Conservation (phyloP, 2,797 vertebrate species). For the Botia kubotai region DNA sequence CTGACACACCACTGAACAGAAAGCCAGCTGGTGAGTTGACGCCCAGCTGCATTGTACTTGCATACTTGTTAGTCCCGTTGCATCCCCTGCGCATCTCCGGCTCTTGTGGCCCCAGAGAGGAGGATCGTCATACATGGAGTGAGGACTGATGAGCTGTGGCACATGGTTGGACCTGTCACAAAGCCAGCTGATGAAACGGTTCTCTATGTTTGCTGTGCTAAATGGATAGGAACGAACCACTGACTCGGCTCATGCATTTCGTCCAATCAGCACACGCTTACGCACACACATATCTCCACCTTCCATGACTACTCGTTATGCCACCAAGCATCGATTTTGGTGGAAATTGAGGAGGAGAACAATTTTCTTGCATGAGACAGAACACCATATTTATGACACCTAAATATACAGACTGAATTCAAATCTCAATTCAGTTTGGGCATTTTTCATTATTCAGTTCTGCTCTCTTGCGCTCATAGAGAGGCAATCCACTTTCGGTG, state of each 20-base stretch:
- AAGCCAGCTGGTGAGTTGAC: constrained; percentile 31
- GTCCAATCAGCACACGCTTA: background rate
- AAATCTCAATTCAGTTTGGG: constrained; percentile 20
- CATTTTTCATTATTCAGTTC: constrained; percentile 28
- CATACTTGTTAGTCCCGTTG: constrained; percentile 49
- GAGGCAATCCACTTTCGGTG: constrained; percentile 42
- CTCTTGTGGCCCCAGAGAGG: constrained; percentile 28
- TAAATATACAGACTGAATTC: constrained; percentile 8
- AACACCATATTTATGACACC: constrained; percentile 8
- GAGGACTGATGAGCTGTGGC: constrained; percentile 25
- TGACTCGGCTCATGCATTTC: background rate
- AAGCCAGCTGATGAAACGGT: constrained; percentile 44
- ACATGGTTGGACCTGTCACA: constrained; percentile 28
- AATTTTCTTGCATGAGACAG: constrained; percentile 6
- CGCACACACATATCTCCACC: background rate
- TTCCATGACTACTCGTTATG: background rate
- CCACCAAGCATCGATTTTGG: background rate
- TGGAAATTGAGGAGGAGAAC: constrained; percentile 3
- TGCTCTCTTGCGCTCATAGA: constrained; percentile 15
- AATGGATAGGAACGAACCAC: constrained; percentile 8
- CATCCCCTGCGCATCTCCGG: constrained; percentile 18
- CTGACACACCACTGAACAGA: constrained; percentile 26
- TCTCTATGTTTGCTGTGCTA: constrained; percentile 28
- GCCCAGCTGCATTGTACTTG: constrained; percentile 37
- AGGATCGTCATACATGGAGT: constrained; percentile 33